Base-by-base conservation (phyloP, 2,797 vertebrate genomes). In the Podarcis siculus region DNA sequence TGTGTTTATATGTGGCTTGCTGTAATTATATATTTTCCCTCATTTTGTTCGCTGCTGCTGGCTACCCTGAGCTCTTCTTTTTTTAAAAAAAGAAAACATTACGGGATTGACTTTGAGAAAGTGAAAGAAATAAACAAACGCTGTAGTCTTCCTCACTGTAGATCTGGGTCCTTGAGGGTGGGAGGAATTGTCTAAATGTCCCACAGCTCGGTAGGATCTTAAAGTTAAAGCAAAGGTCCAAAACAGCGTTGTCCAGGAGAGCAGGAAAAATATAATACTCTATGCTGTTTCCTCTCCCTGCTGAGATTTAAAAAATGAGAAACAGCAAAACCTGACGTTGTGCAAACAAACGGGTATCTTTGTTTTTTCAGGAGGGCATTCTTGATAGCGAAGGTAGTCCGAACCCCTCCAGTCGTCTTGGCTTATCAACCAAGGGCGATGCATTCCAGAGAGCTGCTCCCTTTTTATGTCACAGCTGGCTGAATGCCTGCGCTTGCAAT, bases 371-470 rank as follows among this genome's bases (percentile, higher is more conserved):
- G 6, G 30, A 81, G 91, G 89, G 85, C 78, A 61, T 73, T 80
- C 35, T 66, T 67, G 78, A 77, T 39, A 93, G 87, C 91, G 85
- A 91, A 95, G 95, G 95, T 94, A 92, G 92, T 83, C 87, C 90
- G 88, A 94, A 58, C 90, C 91, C 93, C 94, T 94, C 83, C 93
- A 92, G 91, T 91, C 94, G 91, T 91, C 92, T 86, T 86, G 87
- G 90, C 94, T 96, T 95, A 95, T 96, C 95, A 93, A 92, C 88
- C 90, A 49, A 85, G 75, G 91, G 95, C 95, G 95, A 95, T 92
- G 92, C 95, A 96, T 96, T 96, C 96, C 96, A 94, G 83, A 88
- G 95, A 94, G 95, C 95, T 95, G 95, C 96, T 96, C 95, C 94
- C 97, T 96, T 94, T 88, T 93, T 94, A 92, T 94, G 94, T 94